Base-by-base conservation (phyloP, 1,140 invertebrate genomes). In the Leptinotarsa undecemlineata region DNA sequence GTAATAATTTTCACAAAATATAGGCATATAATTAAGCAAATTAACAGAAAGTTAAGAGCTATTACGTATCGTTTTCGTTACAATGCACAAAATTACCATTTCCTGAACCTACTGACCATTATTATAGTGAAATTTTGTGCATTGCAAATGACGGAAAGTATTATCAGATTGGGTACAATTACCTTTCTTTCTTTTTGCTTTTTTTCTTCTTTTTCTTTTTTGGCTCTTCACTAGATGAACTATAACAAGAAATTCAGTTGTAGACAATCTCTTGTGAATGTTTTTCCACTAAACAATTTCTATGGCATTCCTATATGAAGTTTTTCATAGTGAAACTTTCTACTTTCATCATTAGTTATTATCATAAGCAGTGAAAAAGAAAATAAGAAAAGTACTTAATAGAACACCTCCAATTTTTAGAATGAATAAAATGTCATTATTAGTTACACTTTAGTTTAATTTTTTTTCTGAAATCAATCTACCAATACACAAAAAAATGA, bases 141-240 rank as follows among this genome's bases (percentile, higher is more conserved):
- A 57, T 17, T 19, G 51, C 51, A n/a, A 57, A 57, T 4, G n/a
- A 17, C 2, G 51, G 51, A 15, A 42, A 42, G 15, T 57, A 17
- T 57, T 57, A 57, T 57, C 51, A 57, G 4, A 57, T 57, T 15
- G 17, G 15, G 51, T 57, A 71, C 64, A 79, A 71, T 87, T 88
- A 91, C 90, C 89, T 91, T 76, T 91, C 90, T 86, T 90, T 91
- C 83, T 91, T 91, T 78, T 88, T 88, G 81, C 90, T 91, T 82
- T 91, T 91, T 0, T 89, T 90, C 82, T 91, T 91, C 83, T 91
- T 91, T 86, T 91, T 91, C 82, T 90, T 91, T 80, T 89, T 90
- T 17, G 86, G 85, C 81, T 91, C 90, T 78, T 90, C 89, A 80
- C 86, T 87, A 14, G 89, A 89, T 71, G 86, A 85, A 79, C 90